Base-by-base conservation (phyloP, 2,888 invertebrate genomes). In the Scaptodrosophila latifasciaeformis region DNA sequence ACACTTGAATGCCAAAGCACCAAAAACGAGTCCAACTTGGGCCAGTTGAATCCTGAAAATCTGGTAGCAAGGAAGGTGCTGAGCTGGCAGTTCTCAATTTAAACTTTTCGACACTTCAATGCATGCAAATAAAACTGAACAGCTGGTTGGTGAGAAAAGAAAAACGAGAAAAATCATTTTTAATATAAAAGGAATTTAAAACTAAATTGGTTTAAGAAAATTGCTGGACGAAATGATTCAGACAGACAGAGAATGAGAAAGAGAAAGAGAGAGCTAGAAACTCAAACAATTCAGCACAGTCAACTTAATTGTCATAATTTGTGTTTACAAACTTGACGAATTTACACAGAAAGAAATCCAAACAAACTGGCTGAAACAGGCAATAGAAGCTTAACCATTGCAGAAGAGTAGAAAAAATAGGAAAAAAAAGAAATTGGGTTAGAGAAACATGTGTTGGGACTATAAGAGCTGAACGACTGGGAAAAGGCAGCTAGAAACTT, bases 311-410 rank as follows among this genome's bases (percentile, higher is more conserved):
- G 79, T 75, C 80, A 75, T 75, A 75, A 75, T 75, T 75, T 75
- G 66, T 75, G 69, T 81, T 81, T 71, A 68, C 75, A 59, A 81
- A 76, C 79, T 67, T 78, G 81, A 75, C 79, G 81, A 75, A 76
- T 71, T 2, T 31, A 10, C 10, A 45, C 19, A 31, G 30, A 29
- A 24, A 24, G 24, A 24, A 7, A 7, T 5, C 24, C 24, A 24
- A 24, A 24, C 24, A 24, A 24, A 3, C n/a, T n/a, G n/a, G n/a
- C n/a, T n/a, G n/a, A n/a, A n/a, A n/a, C n/a, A n/a, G n/a, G n/a
- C n/a, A n/a, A n/a, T n/a, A n/a, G n/a, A n/a, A n/a, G n/a, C n/a
- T n/a, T n/a, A n/a, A n/a, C n/a, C n/a, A n/a, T n/a, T n/a, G n/a
- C n/a, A n/a, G n/a, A n/a, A n/a, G n/a, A n/a, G n/a, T n/a, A n/a